Evolutionary conservation across 2,797 vertebrate genomes (phyloP).

Genomic region (Sebastes paucispinis): DNA sequence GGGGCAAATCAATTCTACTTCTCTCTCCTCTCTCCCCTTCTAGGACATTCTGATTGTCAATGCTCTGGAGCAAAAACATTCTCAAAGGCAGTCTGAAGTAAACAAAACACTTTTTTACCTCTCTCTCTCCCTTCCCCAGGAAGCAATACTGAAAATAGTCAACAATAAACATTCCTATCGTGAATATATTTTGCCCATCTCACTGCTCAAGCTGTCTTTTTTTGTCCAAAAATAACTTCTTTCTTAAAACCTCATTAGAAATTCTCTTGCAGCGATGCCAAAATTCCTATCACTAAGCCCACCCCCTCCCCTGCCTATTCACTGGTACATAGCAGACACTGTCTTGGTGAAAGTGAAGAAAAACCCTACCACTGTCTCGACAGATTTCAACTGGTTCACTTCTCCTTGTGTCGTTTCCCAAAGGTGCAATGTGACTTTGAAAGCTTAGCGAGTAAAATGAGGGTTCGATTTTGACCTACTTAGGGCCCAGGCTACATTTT

Average conservation of each 20-base stretch:
- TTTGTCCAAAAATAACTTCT: constrained; percentile 73
- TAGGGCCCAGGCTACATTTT: constrained; percentile 65
- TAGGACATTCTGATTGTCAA: constrained; percentile 80
- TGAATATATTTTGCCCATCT: constrained; percentile 66
- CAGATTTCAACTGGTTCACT: constrained; percentile 71
- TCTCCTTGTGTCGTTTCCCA: constrained; percentile 63
- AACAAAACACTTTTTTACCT: constrained; percentile 67
- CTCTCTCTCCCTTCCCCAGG: constrained; percentile 42
- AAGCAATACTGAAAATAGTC: constrained; percentile 78
- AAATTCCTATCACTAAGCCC: constrained; percentile 75
- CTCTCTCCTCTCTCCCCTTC: constrained; percentile 18
- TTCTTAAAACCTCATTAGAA: constrained; percentile 80
- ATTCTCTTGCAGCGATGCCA: constrained; percentile 79
- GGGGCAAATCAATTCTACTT: constrained; percentile 60
- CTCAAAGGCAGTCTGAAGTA: constrained; percentile 80
- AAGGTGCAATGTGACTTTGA: constrained; percentile 78
- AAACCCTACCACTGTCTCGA: constrained; percentile 62
- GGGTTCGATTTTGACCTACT: constrained; percentile 71
- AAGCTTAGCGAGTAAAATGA: constrained; percentile 69
- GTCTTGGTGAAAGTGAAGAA: constrained; percentile 66
- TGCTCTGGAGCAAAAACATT: constrained; percentile 77
- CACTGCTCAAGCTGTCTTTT: constrained; percentile 41
- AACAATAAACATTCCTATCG: constrained; percentile 72
- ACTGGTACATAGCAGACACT: constrained; percentile 72
- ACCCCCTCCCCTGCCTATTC: constrained; percentile 63